These are phyloP conservation scores for Phengaris arion DNA, from an alignment of 2,888 invertebrate genomes.

Conservation along the genomic window DNA sequence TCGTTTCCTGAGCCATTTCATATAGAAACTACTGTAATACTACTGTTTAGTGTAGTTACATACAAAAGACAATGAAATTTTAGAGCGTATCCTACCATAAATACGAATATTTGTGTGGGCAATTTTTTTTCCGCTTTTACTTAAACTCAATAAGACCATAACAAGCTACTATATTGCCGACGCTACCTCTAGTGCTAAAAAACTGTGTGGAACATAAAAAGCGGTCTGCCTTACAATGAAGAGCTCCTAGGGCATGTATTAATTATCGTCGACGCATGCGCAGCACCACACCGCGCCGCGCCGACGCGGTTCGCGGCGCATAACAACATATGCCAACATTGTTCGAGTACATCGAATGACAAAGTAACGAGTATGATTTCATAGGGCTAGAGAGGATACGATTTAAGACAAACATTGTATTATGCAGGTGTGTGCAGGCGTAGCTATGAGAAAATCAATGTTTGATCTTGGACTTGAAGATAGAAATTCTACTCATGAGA, in stretches of 20 bases:
- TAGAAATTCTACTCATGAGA: too few relatives aligned
- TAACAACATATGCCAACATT: conserved; percentile 35
- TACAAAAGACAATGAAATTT: too few relatives aligned
- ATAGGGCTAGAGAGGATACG: not conserved
- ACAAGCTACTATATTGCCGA: not conserved
- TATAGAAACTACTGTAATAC: too few relatives aligned
- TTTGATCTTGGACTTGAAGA: too few relatives aligned
- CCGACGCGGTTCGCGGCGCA: conserved; percentile 41
- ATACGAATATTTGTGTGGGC: too few relatives aligned
- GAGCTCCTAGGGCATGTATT: conserved; percentile 67
- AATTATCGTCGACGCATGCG: conserved; percentile 67
- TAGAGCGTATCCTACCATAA: too few relatives aligned
- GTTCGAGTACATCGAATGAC: conserved; percentile 17
- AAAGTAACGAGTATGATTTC: not conserved
- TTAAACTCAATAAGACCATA: too few relatives aligned
- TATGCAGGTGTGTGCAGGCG: too few relatives aligned
- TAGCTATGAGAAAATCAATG: too few relatives aligned
- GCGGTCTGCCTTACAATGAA: conserved; percentile 49
- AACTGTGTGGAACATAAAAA: conserved; percentile 19
- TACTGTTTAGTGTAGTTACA: too few relatives aligned
- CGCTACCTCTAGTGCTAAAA: not conserved
- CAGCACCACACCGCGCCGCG: conserved; percentile 41
- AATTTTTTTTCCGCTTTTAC: too few relatives aligned
- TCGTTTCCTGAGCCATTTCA: too few relatives aligned
- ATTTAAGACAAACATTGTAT: not conserved